A percentile compares a stretch with the other conserved stretches of the same genome.
These are phyloP conservation scores for Hyposoter didymator DNA, from an alignment of 2,888 invertebrate species.

Conservation along the genomic window DNA sequence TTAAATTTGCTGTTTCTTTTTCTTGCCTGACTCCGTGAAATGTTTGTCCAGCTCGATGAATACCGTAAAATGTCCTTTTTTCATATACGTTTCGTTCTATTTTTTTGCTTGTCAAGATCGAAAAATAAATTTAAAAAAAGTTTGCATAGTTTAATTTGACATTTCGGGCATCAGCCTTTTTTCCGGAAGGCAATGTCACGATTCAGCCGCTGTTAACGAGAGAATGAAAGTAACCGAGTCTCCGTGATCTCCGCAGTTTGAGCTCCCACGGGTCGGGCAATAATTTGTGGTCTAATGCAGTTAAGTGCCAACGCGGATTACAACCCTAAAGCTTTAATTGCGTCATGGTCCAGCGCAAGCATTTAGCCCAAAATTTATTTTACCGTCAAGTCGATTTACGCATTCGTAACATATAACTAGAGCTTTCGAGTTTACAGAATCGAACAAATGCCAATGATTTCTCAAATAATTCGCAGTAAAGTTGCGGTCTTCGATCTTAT, in stretches of 20 bases:
- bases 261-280: constrained; percentile 27
- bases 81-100: neutral
- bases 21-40: neutral
- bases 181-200: neutral
- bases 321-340: constrained; percentile 57
- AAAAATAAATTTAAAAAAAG: neutral
- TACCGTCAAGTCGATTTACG: neutral
- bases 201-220: constrained; percentile 32
- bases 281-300: constrained; percentile 47
- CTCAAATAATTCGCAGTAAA: too few species aligned
- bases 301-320: constrained; percentile 40
- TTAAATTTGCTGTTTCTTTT: neutral
- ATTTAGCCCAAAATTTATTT: constrained; percentile 45
- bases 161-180: constrained; percentile 20
- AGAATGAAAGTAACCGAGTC: constrained; percentile 28
- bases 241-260: constrained; percentile 26
- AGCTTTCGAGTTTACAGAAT: neutral
- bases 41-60: neutral
- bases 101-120: neutral
- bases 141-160: neutral
- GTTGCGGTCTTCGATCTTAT: neutral
- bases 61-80: too few species aligned
- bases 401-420: neutral
- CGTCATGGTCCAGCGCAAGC: constrained; percentile 26
- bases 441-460: neutral